Percentiles rank a stretch among this genome's conserved stretches.
phyloP scores from a whole-genome alignment of 2,113 vertebrate species.

The Ceyx cyanopectus region DNA sequence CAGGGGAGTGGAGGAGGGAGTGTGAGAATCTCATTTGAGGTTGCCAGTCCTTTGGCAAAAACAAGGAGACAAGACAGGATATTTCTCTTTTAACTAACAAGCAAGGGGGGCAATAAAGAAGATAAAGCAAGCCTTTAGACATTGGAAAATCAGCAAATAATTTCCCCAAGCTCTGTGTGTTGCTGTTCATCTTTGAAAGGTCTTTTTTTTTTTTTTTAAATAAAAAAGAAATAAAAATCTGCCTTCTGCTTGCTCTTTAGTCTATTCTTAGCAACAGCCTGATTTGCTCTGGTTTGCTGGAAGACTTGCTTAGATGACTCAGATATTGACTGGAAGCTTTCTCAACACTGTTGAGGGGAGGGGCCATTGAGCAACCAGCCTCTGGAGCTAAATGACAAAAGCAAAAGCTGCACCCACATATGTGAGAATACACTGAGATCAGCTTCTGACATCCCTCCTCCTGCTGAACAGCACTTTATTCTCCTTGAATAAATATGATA shows the following conservation, averaged over 20 bases:
- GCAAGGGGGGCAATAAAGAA: background rate
- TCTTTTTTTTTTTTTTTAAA: background rate
- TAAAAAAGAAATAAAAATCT: background rate
- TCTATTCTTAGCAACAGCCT: slow-evolving; percentile 60
- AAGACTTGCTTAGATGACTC: slow-evolving; percentile 60
- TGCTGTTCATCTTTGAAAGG: background rate
- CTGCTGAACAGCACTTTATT: background rate
- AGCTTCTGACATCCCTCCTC: slow-evolving; percentile 24
- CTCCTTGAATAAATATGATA: too few relatives aligned
- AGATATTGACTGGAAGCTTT: slow-evolving; percentile 64
- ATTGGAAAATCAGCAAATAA: background rate
- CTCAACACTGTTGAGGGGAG: background rate
- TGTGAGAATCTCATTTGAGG: slow-evolving; percentile 52
- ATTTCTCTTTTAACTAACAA: slow-evolving; percentile 26
- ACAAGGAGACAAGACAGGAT: slow-evolving; percentile 16
- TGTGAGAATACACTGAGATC: slow-evolving; percentile 15
- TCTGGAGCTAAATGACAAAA: slow-evolving; percentile 21
- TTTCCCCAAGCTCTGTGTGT: background rate
- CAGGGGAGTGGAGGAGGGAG: slow-evolving; percentile 11
- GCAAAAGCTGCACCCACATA: background rate
- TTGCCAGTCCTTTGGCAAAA: slow-evolving; percentile 18
- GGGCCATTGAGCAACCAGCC: slow-evolving; percentile 28
- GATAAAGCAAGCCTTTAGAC: background rate
- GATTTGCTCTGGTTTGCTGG: slow-evolving; percentile 53
- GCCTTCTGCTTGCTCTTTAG: slow-evolving; percentile 6